Conservation (phyloP, 2,888 invertebrate genomes). For the Pyrgus malvae region DNA sequence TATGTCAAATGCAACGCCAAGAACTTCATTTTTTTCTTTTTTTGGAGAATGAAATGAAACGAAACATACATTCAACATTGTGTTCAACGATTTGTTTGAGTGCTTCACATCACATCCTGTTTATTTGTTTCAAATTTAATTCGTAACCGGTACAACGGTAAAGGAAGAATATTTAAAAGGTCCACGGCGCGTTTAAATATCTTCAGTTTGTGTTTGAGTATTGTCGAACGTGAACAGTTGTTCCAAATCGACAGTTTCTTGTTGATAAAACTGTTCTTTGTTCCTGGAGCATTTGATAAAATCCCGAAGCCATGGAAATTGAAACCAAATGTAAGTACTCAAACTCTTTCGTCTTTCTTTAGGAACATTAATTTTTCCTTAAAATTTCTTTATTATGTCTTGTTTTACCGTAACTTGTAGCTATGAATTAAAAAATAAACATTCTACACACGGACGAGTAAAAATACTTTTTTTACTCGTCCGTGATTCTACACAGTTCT, state of each 20-base stretch:
- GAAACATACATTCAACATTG: constrained; percentile 33
- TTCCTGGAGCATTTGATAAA: constrained; percentile 30
- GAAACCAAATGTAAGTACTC: constrained; percentile 71
- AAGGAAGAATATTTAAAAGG: constrained; percentile 41
- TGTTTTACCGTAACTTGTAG: no score
- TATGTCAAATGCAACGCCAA: constrained; percentile 48
- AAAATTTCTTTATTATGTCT: no score
- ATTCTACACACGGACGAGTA: no score
- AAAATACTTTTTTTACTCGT: no score
- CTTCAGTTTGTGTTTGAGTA: constrained; percentile 44
- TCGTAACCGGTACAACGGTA: constrained; percentile 64
- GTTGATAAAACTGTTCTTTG: constrained; percentile 33
- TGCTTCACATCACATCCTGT: constrained; percentile 45
- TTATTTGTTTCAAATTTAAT: constrained; percentile 52
- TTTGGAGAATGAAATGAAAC: constrained; percentile 20
- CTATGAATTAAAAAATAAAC: no score
- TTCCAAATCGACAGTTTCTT: constrained; percentile 6
- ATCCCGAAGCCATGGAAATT: constrained; percentile 62
- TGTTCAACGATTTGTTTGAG: constrained; percentile 30
- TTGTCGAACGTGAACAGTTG: constrained; percentile 48
- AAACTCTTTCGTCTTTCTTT: constrained; percentile 29
- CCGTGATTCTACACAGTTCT: no score
- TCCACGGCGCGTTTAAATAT: constrained; percentile 41
- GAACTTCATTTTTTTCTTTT: constrained; percentile 40
- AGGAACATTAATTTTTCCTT: neutral